A percentile compares a stretch with the other conserved stretches of the same genome.
These are phyloP conservation scores for Sitophilus oryzae DNA, from an alignment of 1,140 invertebrate genomes.

Conservation along the genomic window DNA sequence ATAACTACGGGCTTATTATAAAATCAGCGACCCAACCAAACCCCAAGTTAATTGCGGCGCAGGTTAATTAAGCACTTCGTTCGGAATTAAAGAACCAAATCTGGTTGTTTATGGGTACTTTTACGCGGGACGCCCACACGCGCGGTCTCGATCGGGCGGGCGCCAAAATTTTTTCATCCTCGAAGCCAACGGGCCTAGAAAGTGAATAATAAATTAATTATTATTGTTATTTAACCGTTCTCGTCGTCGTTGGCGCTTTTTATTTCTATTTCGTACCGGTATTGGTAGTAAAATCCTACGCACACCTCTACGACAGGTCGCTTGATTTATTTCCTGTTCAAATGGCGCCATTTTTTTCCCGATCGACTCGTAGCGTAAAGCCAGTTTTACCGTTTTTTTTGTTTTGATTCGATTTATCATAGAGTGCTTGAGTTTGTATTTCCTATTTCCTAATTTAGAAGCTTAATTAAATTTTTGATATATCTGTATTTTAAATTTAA, in stretches of 20 bases:
- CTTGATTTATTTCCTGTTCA: neutral
- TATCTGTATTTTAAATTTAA: too few relatives aligned
- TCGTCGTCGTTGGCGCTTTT: neutral
- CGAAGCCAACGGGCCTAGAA: neutral
- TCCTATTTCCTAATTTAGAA: too few relatives aligned
- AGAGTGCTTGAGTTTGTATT: too few relatives aligned
- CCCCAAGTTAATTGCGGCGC: too few relatives aligned
- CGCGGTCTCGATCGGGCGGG: neutral
- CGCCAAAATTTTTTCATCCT: neutral
- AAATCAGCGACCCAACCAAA: too few relatives aligned
- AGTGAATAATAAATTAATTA: conserved; percentile 10
- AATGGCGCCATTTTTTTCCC: neutral
- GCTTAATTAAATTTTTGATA: too few relatives aligned
- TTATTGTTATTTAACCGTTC: neutral
- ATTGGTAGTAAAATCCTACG: neutral
- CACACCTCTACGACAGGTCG: neutral
- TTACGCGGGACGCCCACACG: neutral
- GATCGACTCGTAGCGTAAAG: neutral
- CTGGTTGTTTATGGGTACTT: neutral
- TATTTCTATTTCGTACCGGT: neutral
- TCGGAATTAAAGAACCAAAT: too few relatives aligned
- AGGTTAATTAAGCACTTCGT: too few relatives aligned
- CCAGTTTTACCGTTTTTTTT: neutral
- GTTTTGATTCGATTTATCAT: too few relatives aligned
- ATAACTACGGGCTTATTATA: too few relatives aligned